Percentiles rank a stretch among this genome's conserved stretches.
Evolutionary conservation across 2,888 invertebrate species (phyloP).

Genomic region (Opisthograptis luteolata): DNA sequence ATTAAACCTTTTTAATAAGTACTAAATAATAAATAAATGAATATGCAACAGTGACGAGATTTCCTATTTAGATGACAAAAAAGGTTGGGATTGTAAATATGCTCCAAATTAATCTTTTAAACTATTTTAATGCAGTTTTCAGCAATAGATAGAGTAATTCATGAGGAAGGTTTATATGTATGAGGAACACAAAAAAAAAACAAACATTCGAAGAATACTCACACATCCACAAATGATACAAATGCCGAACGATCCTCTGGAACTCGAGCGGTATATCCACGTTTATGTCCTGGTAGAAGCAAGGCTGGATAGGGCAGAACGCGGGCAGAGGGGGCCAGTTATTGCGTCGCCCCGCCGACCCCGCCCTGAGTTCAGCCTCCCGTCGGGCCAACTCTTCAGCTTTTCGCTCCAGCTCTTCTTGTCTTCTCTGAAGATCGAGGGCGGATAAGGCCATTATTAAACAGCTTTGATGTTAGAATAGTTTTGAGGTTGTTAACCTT

Average conservation of each 20-base stretch:
- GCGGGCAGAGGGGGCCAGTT: constrained; percentile 99
- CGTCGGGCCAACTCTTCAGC: constrained; percentile 94
- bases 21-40: too few relatives aligned
- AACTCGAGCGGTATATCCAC: constrained; percentile 99
- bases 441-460: constrained; percentile 24
- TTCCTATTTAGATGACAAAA: too few relatives aligned
- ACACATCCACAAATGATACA: constrained; percentile 99
- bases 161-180: too few relatives aligned
- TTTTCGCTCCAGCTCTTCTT: constrained; percentile 96
- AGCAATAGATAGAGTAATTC: too few relatives aligned
- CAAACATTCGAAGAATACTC: constrained; percentile 73
- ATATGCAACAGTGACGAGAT: too few relatives aligned
- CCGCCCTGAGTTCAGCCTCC: constrained; percentile 92
- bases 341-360: constrained; percentile 89
- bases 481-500: too few relatives aligned
- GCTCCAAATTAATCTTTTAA: too few relatives aligned
- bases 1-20: too few relatives aligned
- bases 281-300: constrained; percentile 99
- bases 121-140: too few relatives aligned
- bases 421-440: constrained; percentile 85
- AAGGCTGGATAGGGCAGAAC: constrained; percentile 96
- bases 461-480: not conserved
- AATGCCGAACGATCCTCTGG: constrained; percentile 96
- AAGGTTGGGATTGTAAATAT: too few relatives aligned
- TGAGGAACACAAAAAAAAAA: too few relatives aligned